Conservation (phyloP, 1,140 invertebrate genomes). For the Drosophila aff. region DNA sequence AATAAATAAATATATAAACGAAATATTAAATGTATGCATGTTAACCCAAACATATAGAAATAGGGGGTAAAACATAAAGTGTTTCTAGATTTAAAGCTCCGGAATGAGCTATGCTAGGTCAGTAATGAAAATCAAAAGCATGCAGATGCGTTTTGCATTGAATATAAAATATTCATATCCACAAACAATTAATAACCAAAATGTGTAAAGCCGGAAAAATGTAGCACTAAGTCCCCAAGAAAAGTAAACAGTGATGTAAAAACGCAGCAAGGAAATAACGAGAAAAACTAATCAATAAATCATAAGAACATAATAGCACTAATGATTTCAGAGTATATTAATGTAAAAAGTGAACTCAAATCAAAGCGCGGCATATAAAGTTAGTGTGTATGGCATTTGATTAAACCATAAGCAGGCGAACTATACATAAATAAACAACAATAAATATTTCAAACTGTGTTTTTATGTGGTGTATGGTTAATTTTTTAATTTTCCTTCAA, state of each 20-base stretch:
- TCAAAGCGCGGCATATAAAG: constrained; percentile 22
- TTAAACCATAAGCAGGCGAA: constrained; percentile 56
- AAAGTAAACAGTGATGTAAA: constrained; percentile 57
- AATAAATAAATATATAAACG: constrained; percentile 12
- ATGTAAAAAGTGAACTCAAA: constrained; percentile 64
- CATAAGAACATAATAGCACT: constrained; percentile 12
- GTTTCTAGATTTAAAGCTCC: constrained; percentile 52
- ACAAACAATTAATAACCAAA: constrained; percentile 36
- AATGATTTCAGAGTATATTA: constrained; percentile 32
- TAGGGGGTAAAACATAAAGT: constrained; percentile 28
- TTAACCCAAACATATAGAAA: constrained; percentile 20
- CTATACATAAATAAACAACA: constrained; percentile 69
- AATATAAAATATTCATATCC: constrained; percentile 78
- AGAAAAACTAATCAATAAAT: constrained; percentile 36
- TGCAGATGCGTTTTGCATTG: constrained; percentile 48
- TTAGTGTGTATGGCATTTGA: constrained; percentile 57
- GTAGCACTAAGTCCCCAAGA: constrained; percentile 24
- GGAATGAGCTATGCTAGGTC: constrained; percentile 36
- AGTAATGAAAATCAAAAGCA: constrained; percentile 41
- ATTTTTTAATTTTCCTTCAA: too few species aligned
- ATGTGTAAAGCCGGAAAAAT: constrained; percentile 37
- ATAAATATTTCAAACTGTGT: constrained; percentile 55
- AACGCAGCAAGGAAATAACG: constrained; percentile 40
- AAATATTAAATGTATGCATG: constrained; percentile 9
- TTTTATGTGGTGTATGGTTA: not conserved